A percentile compares a stretch with the other conserved stretches of the same genome.
Conservation (phyloP, 2,888 invertebrate genomes). For the Pseudococcus longispinus region DNA sequence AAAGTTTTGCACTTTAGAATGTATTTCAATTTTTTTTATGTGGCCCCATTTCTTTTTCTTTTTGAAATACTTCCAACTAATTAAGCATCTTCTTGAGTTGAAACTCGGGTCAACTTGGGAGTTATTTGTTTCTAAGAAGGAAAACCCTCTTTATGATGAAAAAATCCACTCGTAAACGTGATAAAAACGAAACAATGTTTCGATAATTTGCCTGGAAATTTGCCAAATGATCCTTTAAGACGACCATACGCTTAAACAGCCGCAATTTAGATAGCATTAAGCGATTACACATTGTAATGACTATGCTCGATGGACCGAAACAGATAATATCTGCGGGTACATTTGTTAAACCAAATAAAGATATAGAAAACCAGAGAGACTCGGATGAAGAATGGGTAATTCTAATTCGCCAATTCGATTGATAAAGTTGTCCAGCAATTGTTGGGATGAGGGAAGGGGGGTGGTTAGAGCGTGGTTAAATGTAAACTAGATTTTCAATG, state of each 20-base stretch:
- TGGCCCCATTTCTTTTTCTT: not conserved
- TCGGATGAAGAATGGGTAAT: not conserved
- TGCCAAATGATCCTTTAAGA: not conserved
- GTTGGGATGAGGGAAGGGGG: not conserved
- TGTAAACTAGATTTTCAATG: conserved; percentile 13
- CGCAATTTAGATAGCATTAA: not conserved
- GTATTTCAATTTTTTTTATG: no score
- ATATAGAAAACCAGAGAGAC: not conserved
- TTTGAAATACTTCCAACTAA: not conserved
- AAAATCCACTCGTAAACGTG: not conserved
- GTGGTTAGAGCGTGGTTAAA: not conserved
- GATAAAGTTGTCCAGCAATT: not conserved
- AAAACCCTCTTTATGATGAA: not conserved
- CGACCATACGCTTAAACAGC: not conserved
- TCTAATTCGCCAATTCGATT: not conserved
- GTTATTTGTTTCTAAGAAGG: not conserved
- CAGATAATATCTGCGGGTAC: not conserved
- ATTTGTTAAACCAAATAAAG: not conserved
- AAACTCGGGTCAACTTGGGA: not conserved
- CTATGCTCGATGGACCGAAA: not conserved
- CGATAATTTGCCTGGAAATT: not conserved
- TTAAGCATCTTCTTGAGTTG: not conserved
- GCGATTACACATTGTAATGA: not conserved
- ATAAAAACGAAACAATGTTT: not conserved
- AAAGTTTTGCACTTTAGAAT: no score